Conservation (phyloP, 23 tunicate genomes). For the Ascidia mentula region DNA sequence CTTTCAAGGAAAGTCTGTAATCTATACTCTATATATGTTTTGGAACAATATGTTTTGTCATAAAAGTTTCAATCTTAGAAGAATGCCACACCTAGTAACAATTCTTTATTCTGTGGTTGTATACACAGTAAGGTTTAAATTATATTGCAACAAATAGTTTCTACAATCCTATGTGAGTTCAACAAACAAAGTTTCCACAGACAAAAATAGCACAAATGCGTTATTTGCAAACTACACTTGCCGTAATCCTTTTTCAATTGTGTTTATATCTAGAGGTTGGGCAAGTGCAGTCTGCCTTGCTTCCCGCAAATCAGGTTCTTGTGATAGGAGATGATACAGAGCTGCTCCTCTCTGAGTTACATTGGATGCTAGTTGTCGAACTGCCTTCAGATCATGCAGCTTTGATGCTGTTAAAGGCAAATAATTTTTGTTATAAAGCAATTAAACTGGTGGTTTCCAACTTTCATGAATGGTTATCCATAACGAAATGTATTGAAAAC, state of each 20-base stretch:
- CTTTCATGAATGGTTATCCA: too few relatives aligned
- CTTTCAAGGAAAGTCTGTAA: background rate
- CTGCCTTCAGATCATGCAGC: slow-evolving; percentile 78
- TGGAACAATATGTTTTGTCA: background rate
- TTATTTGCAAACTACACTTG: background rate
- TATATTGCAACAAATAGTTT: too few relatives aligned
- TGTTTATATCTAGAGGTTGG: slow-evolving; percentile 84
- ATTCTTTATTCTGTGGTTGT: too few relatives aligned
- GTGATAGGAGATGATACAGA: slow-evolving; percentile 62
- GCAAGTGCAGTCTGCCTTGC: slow-evolving; percentile 65
- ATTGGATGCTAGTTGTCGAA: slow-evolving; percentile 76
- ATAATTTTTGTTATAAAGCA: too few relatives aligned
- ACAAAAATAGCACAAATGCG: too few relatives aligned
- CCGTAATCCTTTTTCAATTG: slow-evolving; percentile 81
- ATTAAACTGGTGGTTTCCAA: too few relatives aligned
- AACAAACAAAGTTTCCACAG: too few relatives aligned
- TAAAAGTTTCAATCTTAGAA: background rate
- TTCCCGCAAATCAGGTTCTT: slow-evolving; percentile 72
- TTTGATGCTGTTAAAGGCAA: slow-evolving; percentile 51
- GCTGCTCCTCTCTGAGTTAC: slow-evolving; percentile 84
- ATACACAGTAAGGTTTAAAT: too few relatives aligned
- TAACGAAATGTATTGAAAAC: too few relatives aligned
- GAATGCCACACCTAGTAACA: too few relatives aligned
- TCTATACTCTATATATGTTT: background rate
- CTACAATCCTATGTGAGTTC: too few relatives aligned